Evolutionary conservation across 2,888 invertebrate species (phyloP).

Genomic region (Rosalia funebris): DNA sequence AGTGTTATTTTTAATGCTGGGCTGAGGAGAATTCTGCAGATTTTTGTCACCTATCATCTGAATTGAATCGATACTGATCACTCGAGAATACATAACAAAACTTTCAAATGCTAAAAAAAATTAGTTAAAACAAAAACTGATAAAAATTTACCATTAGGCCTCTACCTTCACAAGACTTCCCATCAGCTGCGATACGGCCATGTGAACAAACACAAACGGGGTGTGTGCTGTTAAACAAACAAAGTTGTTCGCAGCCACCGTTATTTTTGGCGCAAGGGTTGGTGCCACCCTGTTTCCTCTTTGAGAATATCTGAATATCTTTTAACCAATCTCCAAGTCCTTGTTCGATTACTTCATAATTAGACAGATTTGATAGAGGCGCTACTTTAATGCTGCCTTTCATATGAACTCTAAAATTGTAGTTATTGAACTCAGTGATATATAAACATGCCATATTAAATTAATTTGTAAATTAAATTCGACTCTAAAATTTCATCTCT

Average conservation of each 20-base stretch:
- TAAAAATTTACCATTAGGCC: conserved; percentile 1
- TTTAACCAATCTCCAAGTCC: conserved; percentile 75
- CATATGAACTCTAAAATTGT: conserved; percentile 63
- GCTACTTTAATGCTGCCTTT: conserved; percentile 76
- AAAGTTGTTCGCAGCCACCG: conserved; percentile 82
- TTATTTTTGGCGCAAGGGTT: conserved; percentile 75
- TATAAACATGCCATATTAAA: too few relatives aligned
- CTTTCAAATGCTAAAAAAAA: conserved; percentile 74
- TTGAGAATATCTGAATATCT: conserved; percentile 74
- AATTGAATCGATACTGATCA: conserved; percentile 83
- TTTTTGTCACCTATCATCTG: conserved; percentile 78
- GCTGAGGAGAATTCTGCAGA: conserved; percentile 81
- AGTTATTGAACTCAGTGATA: too few relatives aligned
- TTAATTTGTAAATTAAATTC: too few relatives aligned
- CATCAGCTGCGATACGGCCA: conserved; percentile 76
- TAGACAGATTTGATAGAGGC: conserved; percentile 69
- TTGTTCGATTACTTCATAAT: conserved; percentile 67
- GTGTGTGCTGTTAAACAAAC: conserved; percentile 74
- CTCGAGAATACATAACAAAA: conserved; percentile 86
- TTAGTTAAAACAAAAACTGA: not conserved
- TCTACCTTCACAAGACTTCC: conserved; percentile 72
- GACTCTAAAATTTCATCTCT: too few relatives aligned
- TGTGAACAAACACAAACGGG: conserved; percentile 85
- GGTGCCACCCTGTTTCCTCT: conserved; percentile 66
- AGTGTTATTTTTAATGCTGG: conserved; percentile 76